phyloP scores from a whole-genome alignment of 2,797 vertebrate genomes.

The Uromys caudimaculatus region DNA sequence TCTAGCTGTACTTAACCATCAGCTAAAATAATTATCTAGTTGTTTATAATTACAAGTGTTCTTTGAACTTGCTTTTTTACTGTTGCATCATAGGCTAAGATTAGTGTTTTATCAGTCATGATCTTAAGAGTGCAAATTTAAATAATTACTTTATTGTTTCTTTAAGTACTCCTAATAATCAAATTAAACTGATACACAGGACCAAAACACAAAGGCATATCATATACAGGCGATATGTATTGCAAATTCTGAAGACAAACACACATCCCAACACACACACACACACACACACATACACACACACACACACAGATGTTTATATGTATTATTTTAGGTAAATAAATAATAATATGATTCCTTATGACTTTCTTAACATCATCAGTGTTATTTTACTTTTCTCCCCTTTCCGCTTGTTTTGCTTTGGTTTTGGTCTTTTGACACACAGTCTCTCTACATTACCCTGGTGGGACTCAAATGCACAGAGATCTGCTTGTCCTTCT shows the following conservation, averaged over 20 bases:
- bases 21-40: neutral
- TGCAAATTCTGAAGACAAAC: neutral
- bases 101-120: slow-evolving; percentile 36
- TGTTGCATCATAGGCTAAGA: neutral
- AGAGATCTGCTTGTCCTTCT: neutral
- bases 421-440: neutral
- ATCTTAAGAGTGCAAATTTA: slow-evolving; percentile 32
- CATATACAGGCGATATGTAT: slow-evolving; percentile 2
- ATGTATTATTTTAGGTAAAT: neutral
- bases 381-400: neutral
- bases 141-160: slow-evolving; percentile 53
- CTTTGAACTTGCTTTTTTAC: neutral
- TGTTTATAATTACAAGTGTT: slow-evolving; percentile 35
- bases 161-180: neutral
- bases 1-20: slow-evolving; percentile 11
- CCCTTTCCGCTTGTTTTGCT: too few relatives aligned
- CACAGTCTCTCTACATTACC: neutral
- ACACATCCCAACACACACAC: neutral
- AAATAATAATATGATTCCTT: neutral
- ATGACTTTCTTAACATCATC: neutral
- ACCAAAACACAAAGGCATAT: neutral
- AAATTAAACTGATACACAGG: slow-evolving; percentile 52
- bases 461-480: neutral
- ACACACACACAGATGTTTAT: neutral
- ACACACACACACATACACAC: neutral